Evolutionary conservation across 2,797 vertebrate species (phyloP).

Genomic region (Buceros bicornis): DNA sequence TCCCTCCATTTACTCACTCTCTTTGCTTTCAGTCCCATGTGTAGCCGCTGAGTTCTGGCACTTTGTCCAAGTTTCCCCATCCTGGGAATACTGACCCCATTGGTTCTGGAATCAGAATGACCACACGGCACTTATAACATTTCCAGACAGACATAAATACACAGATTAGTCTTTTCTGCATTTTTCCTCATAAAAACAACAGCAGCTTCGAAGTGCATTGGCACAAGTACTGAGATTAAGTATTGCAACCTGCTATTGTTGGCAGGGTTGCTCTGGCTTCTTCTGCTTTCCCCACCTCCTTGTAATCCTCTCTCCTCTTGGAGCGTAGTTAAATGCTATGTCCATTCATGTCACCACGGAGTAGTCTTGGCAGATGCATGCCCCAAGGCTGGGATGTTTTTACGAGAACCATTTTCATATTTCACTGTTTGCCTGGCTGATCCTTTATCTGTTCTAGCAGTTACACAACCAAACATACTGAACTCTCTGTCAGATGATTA

Average conservation of each 20-base stretch:
- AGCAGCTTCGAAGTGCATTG: conserved; percentile 79
- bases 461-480: conserved; percentile 77
- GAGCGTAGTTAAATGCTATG: conserved; percentile 72
- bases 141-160: conserved; percentile 85
- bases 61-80: conserved; percentile 51
- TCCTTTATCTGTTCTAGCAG: conserved; percentile 79
- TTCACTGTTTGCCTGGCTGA: conserved; percentile 79
- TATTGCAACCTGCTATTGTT: conserved; percentile 85
- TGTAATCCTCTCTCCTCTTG: conserved; percentile 74
- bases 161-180: conserved; percentile 83
- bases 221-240: conserved; percentile 78
- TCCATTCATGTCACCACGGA: conserved; percentile 76
- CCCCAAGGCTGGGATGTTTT: conserved; percentile 76
- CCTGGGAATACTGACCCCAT: conserved; percentile 71
- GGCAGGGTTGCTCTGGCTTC: conserved; percentile 75
- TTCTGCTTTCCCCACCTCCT: conserved; percentile 69
- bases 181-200: conserved; percentile 85
- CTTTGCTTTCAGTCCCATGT: background rate
- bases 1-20: conserved; percentile 33
- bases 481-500: conserved; percentile 70
- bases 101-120: conserved; percentile 78
- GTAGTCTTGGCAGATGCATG: conserved; percentile 75
- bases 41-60: conserved; percentile 27
- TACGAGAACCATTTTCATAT: conserved; percentile 77
- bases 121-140: conserved; percentile 77